These are phyloP conservation scores for Chaetoderma sp. DNA, from an alignment of 2,888 invertebrate species.

Conservation along the genomic window DNA sequence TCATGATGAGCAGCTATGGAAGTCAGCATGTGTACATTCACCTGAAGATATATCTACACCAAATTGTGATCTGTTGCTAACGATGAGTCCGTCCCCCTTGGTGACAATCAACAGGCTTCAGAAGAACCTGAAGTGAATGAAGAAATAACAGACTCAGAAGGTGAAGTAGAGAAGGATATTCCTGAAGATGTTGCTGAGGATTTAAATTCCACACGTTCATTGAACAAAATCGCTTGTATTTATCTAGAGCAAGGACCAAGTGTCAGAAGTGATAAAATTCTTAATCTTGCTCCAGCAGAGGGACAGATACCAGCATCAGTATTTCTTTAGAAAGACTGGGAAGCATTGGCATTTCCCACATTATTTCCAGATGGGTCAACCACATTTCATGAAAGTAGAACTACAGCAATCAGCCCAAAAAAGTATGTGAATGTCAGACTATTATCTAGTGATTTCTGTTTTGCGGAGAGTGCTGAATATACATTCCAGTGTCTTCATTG, in stretches of 20 bases:
- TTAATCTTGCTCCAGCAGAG: constrained; percentile 5
- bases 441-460: constrained; percentile 15
- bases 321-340: constrained; percentile 22
- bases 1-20: neutral
- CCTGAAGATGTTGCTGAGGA: neutral
- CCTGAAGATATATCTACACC: neutral
- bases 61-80: neutral
- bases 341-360: constrained; percentile 29
- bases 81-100: too few species aligned
- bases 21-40: neutral
- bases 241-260: neutral
- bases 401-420: constrained; percentile 8
- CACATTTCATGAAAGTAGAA: constrained; percentile 27
- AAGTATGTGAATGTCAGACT: constrained; percentile 28
- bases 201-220: neutral
- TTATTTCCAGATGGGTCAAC: constrained; percentile 24
- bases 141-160: neutral
- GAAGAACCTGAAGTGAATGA: neutral
- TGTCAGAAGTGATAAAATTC: neutral
- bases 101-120: too few species aligned
- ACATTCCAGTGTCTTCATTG: constrained; percentile 26
- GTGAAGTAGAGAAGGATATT: neutral
- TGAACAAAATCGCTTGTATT: neutral
- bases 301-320: constrained; percentile 15
- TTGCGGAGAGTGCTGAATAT: constrained; percentile 28